These are phyloP conservation scores for Diacarnus erythraeanus DNA, from an alignment of 37 sponge, comb jelly and placozoan species.

Conservation along the genomic window DNA sequence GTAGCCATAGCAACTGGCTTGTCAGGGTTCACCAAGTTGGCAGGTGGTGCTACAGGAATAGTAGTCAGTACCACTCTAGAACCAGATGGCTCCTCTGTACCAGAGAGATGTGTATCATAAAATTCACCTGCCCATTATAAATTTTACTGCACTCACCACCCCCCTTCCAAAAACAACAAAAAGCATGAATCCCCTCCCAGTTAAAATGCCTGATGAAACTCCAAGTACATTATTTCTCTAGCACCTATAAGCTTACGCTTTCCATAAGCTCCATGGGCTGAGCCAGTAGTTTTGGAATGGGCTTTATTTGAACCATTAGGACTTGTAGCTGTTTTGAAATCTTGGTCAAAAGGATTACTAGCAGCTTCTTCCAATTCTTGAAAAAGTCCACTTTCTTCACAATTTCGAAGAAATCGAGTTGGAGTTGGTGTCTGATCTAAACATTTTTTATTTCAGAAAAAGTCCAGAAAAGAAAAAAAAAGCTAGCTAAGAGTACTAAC, in stretches of 20 bases:
- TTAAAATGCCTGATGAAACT: neutral
- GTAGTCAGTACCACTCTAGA: neutral
- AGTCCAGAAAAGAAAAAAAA: too few species aligned
- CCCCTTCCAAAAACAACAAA: too few species aligned
- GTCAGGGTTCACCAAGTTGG: slow-evolving; percentile 67
- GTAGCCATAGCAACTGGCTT: slow-evolving; percentile 79
- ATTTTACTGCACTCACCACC: too few species aligned
- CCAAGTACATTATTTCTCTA: neutral
- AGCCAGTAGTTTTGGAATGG: too few species aligned
- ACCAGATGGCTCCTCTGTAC: neutral
- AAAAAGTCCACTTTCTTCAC: slow-evolving; percentile 81
- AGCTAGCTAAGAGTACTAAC: too few species aligned
- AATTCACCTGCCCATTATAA: neutral
- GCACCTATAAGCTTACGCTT: too few species aligned
- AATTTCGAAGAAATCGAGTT: slow-evolving; percentile 78
- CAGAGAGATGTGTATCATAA: neutral
- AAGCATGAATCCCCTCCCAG: neutral
- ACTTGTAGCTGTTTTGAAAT: slow-evolving; percentile 20
- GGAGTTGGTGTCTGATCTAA: slow-evolving; percentile 95
- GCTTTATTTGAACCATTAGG: neutral
- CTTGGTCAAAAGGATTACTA: slow-evolving; percentile 79
- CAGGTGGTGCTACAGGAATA: slow-evolving; percentile 81
- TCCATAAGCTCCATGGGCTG: too few species aligned
- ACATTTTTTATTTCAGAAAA: neutral
- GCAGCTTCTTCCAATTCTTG: slow-evolving; percentile 71